These are phyloP conservation scores for Apeltes quadracus DNA, from an alignment of 2,113 vertebrate genomes.

Conservation along the genomic window DNA sequence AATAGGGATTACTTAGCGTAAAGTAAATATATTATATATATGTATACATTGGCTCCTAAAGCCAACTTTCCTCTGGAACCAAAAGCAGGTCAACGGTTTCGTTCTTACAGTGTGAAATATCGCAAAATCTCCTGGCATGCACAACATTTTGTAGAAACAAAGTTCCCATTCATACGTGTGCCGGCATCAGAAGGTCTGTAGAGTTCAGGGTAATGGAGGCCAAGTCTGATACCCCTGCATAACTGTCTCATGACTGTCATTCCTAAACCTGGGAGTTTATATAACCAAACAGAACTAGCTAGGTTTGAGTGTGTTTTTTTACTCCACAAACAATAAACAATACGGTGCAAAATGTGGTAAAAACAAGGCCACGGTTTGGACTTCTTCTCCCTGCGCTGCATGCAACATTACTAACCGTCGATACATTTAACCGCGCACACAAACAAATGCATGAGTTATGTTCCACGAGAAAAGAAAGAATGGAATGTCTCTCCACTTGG, in stretches of 20 bases:
- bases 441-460: slow-evolving; percentile 22
- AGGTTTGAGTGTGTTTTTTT: background rate
- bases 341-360: background rate
- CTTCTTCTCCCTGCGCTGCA: background rate
- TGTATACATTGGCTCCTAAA: too few relatives aligned
- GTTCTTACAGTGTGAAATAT: background rate
- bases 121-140: background rate
- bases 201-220: slow-evolving; percentile 18
- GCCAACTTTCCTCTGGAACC: background rate
- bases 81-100: background rate
- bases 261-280: background rate
- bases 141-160: background rate
- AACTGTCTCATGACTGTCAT: slow-evolving; percentile 31
- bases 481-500: slow-evolving; percentile 5
- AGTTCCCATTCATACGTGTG: background rate
- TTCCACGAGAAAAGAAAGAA: background rate
- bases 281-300: background rate
- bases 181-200: slow-evolving; percentile 7
- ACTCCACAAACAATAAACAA: background rate
- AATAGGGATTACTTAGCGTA: background rate
- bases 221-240: slow-evolving; percentile 7
- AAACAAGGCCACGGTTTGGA: background rate
- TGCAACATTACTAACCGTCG: background rate
- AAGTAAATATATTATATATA: too few relatives aligned
- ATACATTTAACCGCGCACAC: background rate